These are phyloP conservation scores for Podarcis muralis DNA, from an alignment of 2,113 vertebrate species.

Conservation along the genomic window DNA sequence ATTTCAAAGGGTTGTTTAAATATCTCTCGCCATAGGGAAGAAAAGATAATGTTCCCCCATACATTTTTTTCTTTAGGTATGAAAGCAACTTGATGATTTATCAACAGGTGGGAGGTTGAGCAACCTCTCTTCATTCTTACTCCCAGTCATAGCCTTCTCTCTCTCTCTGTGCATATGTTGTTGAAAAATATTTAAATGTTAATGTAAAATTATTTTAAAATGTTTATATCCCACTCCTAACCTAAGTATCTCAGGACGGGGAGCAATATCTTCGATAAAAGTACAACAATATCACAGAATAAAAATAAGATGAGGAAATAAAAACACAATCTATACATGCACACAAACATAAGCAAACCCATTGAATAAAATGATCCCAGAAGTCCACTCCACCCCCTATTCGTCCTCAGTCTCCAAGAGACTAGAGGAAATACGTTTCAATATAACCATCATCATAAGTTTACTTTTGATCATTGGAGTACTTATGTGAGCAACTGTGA, in stretches of 20 bases:
- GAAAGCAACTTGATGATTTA: background rate
- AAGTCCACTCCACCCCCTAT: background rate
- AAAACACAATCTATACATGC: too few species aligned
- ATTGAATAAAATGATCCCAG: background rate
- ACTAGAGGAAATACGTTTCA: background rate
- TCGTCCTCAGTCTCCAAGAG: background rate
- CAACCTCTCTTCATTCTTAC: background rate
- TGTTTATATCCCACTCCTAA: too few species aligned
- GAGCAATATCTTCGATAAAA: too few species aligned
- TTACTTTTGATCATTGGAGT: background rate
- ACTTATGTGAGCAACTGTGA: background rate
- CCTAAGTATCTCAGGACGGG: too few species aligned
- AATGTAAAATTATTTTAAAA: too few species aligned
- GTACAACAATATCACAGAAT: too few species aligned
- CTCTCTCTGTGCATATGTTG: too few species aligned
- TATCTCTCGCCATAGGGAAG: background rate
- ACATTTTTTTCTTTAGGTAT: background rate
- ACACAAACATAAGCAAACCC: too few species aligned
- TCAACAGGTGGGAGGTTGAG: background rate
- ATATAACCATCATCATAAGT: too few species aligned
- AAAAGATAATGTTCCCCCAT: background rate
- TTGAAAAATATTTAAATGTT: too few species aligned
- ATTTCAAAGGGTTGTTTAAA: too few species aligned
- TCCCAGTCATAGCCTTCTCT: background rate
- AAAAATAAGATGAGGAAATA: too few species aligned